These are phyloP conservation scores for Epicampocera succincta DNA, from an alignment of 2,888 invertebrate genomes.

Conservation along the genomic window DNA sequence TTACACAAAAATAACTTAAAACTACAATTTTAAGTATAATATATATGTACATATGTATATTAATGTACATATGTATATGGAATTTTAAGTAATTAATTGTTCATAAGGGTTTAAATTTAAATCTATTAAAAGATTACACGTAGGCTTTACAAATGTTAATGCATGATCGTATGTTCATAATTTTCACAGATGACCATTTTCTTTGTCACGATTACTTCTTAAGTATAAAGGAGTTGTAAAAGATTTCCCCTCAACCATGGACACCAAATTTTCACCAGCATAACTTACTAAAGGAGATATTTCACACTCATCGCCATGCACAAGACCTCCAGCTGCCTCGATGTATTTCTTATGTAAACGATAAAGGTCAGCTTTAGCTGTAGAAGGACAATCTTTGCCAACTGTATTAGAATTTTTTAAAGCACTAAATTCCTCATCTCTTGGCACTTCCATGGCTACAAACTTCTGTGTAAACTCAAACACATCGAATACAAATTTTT, in stretches of 20 bases:
- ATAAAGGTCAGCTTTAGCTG: constrained; percentile 90
- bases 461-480: constrained; percentile 96
- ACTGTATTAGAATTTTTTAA: constrained; percentile 95
- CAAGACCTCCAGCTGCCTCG: constrained; percentile 89
- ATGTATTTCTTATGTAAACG: constrained; percentile 90
- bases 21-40: not conserved
- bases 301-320: constrained; percentile 88
- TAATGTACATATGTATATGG: constrained; percentile 32
- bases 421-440: constrained; percentile 97
- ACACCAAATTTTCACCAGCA: constrained; percentile 91
- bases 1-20: not conserved
- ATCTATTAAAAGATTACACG: not conserved
- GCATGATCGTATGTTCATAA: too few species aligned
- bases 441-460: constrained; percentile 94
- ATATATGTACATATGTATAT: not conserved
- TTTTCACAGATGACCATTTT: constrained; percentile 78
- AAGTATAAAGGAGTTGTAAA: constrained; percentile 87
- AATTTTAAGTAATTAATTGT: constrained; percentile 54
- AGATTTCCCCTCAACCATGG: constrained; percentile 85
- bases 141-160: too few species aligned
- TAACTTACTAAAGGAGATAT: constrained; percentile 96
- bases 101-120: not conserved
- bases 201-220: constrained; percentile 81
- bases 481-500: constrained; percentile 99
- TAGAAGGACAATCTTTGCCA: constrained; percentile 94